Base-by-base conservation (phyloP, 2,797 vertebrate genomes). In the Meriones psammophilus region DNA sequence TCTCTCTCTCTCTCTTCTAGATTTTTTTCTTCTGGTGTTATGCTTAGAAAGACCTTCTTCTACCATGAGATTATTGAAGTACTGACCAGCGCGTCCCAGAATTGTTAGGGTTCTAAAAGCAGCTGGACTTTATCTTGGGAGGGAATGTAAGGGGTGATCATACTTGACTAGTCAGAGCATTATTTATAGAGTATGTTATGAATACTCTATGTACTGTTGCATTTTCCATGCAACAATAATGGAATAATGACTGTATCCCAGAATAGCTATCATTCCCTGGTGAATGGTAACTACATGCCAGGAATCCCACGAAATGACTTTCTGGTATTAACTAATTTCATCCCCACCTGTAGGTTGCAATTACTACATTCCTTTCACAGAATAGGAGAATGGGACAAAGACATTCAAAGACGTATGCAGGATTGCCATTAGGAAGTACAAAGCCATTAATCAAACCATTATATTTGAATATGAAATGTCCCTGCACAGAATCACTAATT, bases 11-110 rank as follows among this genome's bases (percentile, higher is more conserved):
- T 91, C 22, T 39, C 22, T 77, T n/a, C 71, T 20, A 85, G 58
- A 12, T n/a, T 62, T 89, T 28, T 28, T 80, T 15, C 10, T 15
- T 73, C 28, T 39, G 8, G 9, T 14, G 3, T 54, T 39, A 42
- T 36, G 30, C 62, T 93, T 88, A 15, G 62, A 92, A 88, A 92
- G 20, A 10, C 10, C 28, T 8, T 74, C 15, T 84, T 78, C 24
- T 86, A 39, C 2, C 3, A n/a, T 3, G 56, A 42, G 3, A 73
- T 62, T 92, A 81, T 73, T 73, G 94, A 90, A 91, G 79, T 90
- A 73, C 14, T 81, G 36, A 77, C 14, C 46, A 88, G n/a, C 30
- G 36, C 88, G 9, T 93, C 92, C 39, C 85, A 66, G 3, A 96
- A 64, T 76, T 69, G 15, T 69, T 80, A 33, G 3, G 1, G 4